These are phyloP conservation scores for Hemiprocne comata DNA, from an alignment of 2,113 vertebrate genomes.

Conservation along the genomic window DNA sequence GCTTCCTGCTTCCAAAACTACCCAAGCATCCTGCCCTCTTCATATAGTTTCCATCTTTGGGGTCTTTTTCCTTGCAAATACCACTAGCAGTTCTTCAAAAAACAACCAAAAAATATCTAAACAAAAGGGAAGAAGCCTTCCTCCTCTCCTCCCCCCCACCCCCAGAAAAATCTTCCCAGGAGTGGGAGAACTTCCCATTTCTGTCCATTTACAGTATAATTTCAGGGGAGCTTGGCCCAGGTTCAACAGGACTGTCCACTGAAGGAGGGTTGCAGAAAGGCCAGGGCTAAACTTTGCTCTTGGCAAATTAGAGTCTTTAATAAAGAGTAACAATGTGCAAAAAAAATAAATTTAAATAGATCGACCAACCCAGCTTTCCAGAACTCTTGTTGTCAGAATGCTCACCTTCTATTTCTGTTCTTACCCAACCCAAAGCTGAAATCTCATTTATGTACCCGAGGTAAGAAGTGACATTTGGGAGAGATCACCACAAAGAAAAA, in stretches of 20 bases:
- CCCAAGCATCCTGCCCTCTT: not conserved
- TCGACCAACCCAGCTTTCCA: constrained; percentile 68
- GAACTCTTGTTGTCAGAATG: constrained; percentile 70
- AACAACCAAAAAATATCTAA: not conserved
- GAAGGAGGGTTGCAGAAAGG: constrained; percentile 29
- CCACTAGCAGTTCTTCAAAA: not conserved
- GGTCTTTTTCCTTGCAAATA: constrained; percentile 3
- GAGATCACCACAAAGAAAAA: constrained; percentile 69
- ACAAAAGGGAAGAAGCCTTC: not conserved
- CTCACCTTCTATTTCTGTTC: constrained; percentile 58
- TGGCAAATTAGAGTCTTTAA: constrained; percentile 73
- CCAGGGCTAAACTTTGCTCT: constrained; percentile 66
- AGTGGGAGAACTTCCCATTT: not conserved
- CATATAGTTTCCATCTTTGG: not conserved
- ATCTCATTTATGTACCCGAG: constrained; percentile 72
- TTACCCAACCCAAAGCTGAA: constrained; percentile 42
- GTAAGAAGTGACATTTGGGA: constrained; percentile 70
- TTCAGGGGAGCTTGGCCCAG: not conserved
- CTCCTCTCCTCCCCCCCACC: not conserved
- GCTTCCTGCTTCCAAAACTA: constrained; percentile 8
- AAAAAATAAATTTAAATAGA: constrained; percentile 78
- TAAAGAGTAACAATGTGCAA: constrained; percentile 80
- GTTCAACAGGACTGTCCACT: not conserved
- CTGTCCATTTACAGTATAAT: constrained; percentile 9
- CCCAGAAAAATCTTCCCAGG: not conserved